Evolutionary conservation across 2,888 invertebrate species (phyloP), one percentile per base, ranked within the genome.

Genomic region (Alitta virens): DNA sequence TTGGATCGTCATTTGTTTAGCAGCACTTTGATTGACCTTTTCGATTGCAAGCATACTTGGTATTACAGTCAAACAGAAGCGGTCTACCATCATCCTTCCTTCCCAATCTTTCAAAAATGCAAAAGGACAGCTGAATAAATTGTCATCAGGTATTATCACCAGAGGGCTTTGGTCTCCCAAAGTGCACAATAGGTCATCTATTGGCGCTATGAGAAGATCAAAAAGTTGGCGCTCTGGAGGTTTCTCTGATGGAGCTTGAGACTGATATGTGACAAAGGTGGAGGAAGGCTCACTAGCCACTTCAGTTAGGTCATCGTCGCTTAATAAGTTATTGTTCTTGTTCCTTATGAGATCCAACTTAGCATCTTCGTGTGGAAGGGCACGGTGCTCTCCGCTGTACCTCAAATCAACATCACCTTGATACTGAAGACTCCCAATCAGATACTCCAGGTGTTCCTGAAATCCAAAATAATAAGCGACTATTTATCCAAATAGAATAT

Each of bases 71-170:
- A 79, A 65, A 40, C 66, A 62, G 63, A 76, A 78, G 25, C 72
- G 64, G 14, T 66, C 57, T 2, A 49, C 38, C 51, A 71, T 50
- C 2, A 1, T 12, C 25, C 21, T 56, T 1, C 63, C 65, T 7
- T 62, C 69, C 69, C 74, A 73, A 63, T 78, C 75, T 52, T 73
- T 70, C 1, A 79, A 66, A 16, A 71, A 57, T 18, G 65, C 69
- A 61, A 78, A 80, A 1, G 80, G 79, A 53, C 75, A 75, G n/a
- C 71, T 63, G 55, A 64, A 66, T 24, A 80, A 64, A n/a, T 67
- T 66, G 52, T 74, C 74, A 63, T 78, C 78, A n/a, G 78, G 78
- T 16, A 80, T 65, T 9, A 80, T 70, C 7, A 77, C 67, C n/a
- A 80, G 53, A 24, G 73, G 70, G 60, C 71, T 72, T 5, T 70